Evolutionary conservation across 2,113 vertebrate species (phyloP), one percentile per base, ranked within the genome.

Genomic region (Odocoileus hemionus): DNA sequence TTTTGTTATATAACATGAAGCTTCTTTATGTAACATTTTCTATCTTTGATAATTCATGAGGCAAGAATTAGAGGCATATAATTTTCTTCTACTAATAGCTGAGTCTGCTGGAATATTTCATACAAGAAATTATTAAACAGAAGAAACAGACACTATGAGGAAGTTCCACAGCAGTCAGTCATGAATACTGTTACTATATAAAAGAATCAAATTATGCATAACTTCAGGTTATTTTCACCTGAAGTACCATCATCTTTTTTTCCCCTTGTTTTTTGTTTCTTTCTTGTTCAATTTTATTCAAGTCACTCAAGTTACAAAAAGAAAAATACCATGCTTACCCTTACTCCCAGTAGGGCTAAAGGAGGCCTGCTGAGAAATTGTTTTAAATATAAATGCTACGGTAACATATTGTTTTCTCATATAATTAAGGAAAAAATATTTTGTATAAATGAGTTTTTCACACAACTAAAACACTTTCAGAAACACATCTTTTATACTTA

Each of bases 221-320:
- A 78, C 57, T 58, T 93, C 55, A 80, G n/a, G 58, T 93, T 95
- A 95, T 83, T 92, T 95, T 87, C 54, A 95, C 45, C 23, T 96
- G 1, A 96, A 94, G 14, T 45, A 93, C 7, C 26, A 83, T 57
- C 25, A 39, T 83, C 15, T 74, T 82, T 58, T 39, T 43, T n/a
- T 1, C 1, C 12, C 6, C 4, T 52, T 39, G 14, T 61, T 50
- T 33, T 47, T 33, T n/a, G 25, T 67, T 70, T 28, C 21, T 58
- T 89, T 47, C 54, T 61, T 55, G 74, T 79, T 55, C 23, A 26
- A 61, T 85, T 84, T 87, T 86, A 79, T 60, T 96, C 30, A 91
- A 50, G 43, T 86, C 52, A 84, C 26, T 92, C 50, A n/a, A 43
- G 23, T 67, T 95, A 94, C 5, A 92, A 15, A 86, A 6, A 97